Evolutionary conservation across 2,797 vertebrate genomes (phyloP), one percentile per base, ranked within the genome.

Genomic region (Chaunax sp.): DNA sequence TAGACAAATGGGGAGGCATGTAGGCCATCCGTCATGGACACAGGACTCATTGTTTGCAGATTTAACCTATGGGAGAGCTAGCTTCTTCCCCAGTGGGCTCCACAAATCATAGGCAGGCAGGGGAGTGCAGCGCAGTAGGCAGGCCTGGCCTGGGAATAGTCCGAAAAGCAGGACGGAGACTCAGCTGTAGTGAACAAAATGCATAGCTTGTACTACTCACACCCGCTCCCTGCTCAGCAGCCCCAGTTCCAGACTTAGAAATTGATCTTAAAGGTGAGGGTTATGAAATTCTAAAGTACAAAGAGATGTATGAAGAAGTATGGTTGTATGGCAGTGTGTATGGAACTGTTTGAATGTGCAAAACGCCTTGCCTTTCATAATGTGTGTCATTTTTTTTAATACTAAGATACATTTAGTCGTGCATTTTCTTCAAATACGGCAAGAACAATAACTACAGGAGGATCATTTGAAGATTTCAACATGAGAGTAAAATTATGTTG

Each of bases 1-100:
- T 88, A 94, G 93, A 95, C 93, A 95, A 95, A 95, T 94, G 93
- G 86, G 88, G 86, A 90, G 90, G 83, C 74, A 85, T 93, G 80
- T 91, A 91, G 87, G 91, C 94, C 85, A 88, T 94, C 92, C 92
- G 91, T 94, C 87, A 93, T 69, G 20, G 78, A 86, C 81, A 89
- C 81, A 83, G 78, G 55, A 23, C 71, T 91, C 87, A 94, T 94
- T 94, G 80, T 94, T 94, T 94, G 82, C 84, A 94, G 82, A 94
- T 95, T 94, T 93, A 92, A 92, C 93, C 93, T 92, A 94, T 93
- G 92, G 92, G 91, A 90, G 86, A 82, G 86, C 78, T 38, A 72
- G 80, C 87, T 84, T 73, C 89, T 83, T 89, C 85, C 91, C 89
- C 85, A 87, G 90, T 65, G 93, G 85, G 83, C 83, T 88, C 89